phyloP scores from a whole-genome alignment of 2,113 vertebrate genomes.

The Thamnaconus septentrionalis region DNA sequence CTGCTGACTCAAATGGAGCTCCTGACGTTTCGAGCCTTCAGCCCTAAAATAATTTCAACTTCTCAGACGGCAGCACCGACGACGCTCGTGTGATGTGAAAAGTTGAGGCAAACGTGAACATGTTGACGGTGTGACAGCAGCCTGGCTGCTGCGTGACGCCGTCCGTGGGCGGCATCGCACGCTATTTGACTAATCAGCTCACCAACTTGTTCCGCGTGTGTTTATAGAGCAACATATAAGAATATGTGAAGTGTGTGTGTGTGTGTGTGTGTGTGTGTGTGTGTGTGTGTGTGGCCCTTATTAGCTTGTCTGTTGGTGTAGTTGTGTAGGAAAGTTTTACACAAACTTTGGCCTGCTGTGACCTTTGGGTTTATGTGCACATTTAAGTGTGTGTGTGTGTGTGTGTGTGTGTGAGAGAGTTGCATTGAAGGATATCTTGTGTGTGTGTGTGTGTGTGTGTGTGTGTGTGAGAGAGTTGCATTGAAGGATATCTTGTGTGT shows the following conservation, averaged over 20 bases:
- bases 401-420: constrained; percentile 24
- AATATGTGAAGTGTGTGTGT: not conserved
- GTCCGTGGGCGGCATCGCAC: constrained; percentile 54
- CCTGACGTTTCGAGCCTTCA: no score
- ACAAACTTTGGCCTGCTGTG: not conserved
- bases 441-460: not conserved
- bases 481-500: no score
- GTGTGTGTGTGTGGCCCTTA: not conserved
- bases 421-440: no score
- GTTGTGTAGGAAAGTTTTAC: not conserved
- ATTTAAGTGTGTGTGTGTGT: not conserved
- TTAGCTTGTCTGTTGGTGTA: not conserved
- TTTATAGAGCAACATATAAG: not conserved
- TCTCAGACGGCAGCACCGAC: no score
- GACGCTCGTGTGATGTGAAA: no score
- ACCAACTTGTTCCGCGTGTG: constrained; percentile 14
- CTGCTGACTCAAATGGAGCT: no score
- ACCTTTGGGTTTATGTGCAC: not conserved
- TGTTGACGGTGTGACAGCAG: constrained; percentile 52
- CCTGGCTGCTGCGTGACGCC: constrained; percentile 19
- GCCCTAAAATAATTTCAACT: no score
- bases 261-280: not conserved
- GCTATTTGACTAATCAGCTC: constrained; percentile 42
- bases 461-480: constrained; percentile 21
- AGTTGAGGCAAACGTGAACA: constrained; percentile 50